phyloP scores from a whole-genome alignment of 2,888 invertebrate genomes.

The Nymphalis urticae region DNA sequence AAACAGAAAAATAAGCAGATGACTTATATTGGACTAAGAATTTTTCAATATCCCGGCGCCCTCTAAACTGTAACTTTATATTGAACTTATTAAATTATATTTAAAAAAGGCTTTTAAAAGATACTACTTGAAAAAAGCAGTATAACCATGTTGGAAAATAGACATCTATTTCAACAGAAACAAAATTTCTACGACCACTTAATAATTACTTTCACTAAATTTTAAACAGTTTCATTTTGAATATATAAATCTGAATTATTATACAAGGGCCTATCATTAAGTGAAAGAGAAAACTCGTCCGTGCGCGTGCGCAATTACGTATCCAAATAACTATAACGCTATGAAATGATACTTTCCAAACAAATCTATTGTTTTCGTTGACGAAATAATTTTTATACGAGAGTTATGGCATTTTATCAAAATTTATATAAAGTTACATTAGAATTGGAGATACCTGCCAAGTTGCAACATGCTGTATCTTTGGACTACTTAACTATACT shows the following conservation, averaged over 20 bases:
- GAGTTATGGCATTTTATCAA: neutral
- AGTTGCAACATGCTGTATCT: too few species aligned
- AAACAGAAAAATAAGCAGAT: too few species aligned
- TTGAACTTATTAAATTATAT: too few species aligned
- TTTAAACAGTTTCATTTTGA: neutral
- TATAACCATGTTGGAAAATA: neutral
- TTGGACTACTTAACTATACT: too few species aligned
- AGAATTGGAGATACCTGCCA: too few species aligned
- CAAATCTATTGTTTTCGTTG: slow-evolving; percentile 27
- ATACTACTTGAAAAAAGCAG: neutral
- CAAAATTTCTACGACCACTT: neutral
- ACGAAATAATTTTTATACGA: slow-evolving; percentile 5
- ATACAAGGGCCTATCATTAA: slow-evolving; percentile 20
- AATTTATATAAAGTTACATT: too few species aligned
- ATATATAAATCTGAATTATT: neutral
- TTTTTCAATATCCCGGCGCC: too few species aligned
- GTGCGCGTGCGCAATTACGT: slow-evolving; percentile 37
- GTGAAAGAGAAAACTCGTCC: slow-evolving; percentile 14
- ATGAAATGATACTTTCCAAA: slow-evolving; percentile 60
- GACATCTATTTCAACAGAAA: neutral
- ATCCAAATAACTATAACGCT: slow-evolving; percentile 52
- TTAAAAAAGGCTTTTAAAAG: too few species aligned
- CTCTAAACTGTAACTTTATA: too few species aligned
- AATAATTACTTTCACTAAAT: neutral
- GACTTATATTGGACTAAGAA: too few species aligned